Base-by-base conservation (phyloP, 2,888 invertebrate genomes). In the Cactoblastis cactorum region DNA sequence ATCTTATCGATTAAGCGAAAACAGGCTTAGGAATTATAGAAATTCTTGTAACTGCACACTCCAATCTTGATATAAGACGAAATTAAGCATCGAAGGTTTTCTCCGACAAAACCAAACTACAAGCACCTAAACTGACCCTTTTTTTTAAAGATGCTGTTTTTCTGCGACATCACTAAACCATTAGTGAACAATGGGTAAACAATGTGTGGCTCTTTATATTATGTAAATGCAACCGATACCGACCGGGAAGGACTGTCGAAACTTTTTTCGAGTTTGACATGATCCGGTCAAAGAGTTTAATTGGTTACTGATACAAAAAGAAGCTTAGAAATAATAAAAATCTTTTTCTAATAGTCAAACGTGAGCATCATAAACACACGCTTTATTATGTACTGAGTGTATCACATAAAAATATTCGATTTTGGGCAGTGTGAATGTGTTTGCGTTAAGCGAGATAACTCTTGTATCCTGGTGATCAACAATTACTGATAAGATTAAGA, bases 141-240 rank as follows among this genome's bases (percentile, higher is more conserved):
- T n/a, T n/a, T 28, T 28, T 28, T 17, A 28, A 43, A 24, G 43
- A 28, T n/a, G n/a, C n/a, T n/a, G 11, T 43, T 43, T 24, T 43
- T 43, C 28, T 15, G 43, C 43, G 43, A 43, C 43, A 28, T 17
- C 19, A 46, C 34, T 33, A 15, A 17, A 11, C 34, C 19, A 49
- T 39, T 39, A 32, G 39, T 39, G 33, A 48, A 49, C 49, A 49
- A 48, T 48, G 38, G 37, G 38, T 37, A 48, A 22, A 24, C 24
- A 38, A 32, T 28, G 49, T 17, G 35, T 24, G 35, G 45, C 33
- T 49, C 49, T 38, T 49, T 39, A 32, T 49, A 49, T 49, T 38
- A 38, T 49, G 43, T 24, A 43, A 49, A 49, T 49, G 39, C 12
- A 38, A 37, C 48, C 28, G 48, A 38, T 37, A 33, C 33, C 19